Conservation (phyloP, 2,888 invertebrate genomes). For the Notodonta dromedarius region DNA sequence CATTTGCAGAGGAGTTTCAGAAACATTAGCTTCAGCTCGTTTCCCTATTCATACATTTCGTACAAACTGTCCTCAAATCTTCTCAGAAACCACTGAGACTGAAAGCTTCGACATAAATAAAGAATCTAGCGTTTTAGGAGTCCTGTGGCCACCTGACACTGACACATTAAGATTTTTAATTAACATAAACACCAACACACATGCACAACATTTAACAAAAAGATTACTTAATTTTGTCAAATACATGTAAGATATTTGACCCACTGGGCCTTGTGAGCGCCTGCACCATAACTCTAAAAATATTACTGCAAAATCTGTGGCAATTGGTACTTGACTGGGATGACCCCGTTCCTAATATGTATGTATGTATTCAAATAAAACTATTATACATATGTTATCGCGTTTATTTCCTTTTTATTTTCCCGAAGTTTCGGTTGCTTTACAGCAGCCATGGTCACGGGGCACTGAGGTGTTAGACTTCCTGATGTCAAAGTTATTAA, state of each 20-base stretch:
- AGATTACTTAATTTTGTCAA: constrained; percentile 28
- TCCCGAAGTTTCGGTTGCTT: too few relatives aligned
- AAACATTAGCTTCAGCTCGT: constrained; percentile 17
- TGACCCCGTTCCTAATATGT: constrained; percentile 1
- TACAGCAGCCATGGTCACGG: too few relatives aligned
- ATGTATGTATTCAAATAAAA: too few relatives aligned
- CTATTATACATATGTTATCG: too few relatives aligned
- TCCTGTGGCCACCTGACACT: constrained; percentile 20
- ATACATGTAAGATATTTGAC: constrained; percentile 29
- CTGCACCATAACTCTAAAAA: constrained; percentile 21
- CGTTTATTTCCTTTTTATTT: too few relatives aligned
- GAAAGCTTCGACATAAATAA: constrained; percentile 6
- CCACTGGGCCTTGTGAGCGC: constrained; percentile 28
- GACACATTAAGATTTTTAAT: constrained; percentile 24
- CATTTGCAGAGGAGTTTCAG: constrained; percentile 12
- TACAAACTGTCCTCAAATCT: constrained; percentile 24
- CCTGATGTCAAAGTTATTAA: too few relatives aligned
- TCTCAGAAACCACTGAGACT: constrained; percentile 8
- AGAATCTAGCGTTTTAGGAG: too few relatives aligned
- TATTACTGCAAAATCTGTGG: constrained; percentile 14
- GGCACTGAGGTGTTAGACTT: too few relatives aligned
- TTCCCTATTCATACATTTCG: constrained; percentile 29
- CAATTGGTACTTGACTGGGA: constrained; percentile 4
- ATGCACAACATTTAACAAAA: constrained; percentile 16
- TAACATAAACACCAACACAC: neutral